Conservation (phyloP, 2,113 vertebrate species). For the Seriola rivoliana region DNA sequence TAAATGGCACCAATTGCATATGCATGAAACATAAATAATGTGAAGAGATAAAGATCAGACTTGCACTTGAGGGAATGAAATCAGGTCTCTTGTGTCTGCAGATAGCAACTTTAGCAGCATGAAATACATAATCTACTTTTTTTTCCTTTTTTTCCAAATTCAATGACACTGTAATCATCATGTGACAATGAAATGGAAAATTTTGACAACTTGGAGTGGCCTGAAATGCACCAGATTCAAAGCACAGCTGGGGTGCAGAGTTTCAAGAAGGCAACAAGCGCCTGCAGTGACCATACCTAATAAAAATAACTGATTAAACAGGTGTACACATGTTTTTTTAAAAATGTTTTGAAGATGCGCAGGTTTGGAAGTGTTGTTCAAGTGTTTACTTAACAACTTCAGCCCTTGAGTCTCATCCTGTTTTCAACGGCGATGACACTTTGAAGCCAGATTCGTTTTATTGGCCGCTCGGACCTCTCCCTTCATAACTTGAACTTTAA, state of each 20-base stretch:
- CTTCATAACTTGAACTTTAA: not conserved
- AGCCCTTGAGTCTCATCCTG: not conserved
- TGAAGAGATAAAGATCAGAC: too few species aligned
- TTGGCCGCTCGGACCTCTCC: slow-evolving; percentile 12
- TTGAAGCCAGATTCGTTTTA: not conserved
- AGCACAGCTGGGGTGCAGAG: not conserved
- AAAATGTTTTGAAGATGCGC: slow-evolving; percentile 7
- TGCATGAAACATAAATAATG: too few species aligned
- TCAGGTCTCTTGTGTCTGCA: not conserved
- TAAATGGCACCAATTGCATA: too few species aligned
- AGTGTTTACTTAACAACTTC: not conserved
- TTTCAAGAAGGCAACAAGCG: slow-evolving; percentile 6
- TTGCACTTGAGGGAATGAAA: not conserved
- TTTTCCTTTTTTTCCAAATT: not conserved
- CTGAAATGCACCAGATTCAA: slow-evolving; percentile 1
- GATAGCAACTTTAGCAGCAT: too few species aligned
- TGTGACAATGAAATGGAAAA: slow-evolving; percentile 2
- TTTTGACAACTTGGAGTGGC: not conserved
- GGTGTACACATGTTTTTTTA: not conserved
- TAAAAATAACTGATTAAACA: slow-evolving; percentile 2
- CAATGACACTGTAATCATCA: not conserved
- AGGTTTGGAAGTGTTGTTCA: slow-evolving; percentile 7
- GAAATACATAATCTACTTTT: too few species aligned
- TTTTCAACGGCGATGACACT: not conserved
- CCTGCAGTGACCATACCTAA: not conserved